Evolutionary conservation across 2,797 vertebrate species (phyloP).

Genomic region (Amblyraja radiata): DNA sequence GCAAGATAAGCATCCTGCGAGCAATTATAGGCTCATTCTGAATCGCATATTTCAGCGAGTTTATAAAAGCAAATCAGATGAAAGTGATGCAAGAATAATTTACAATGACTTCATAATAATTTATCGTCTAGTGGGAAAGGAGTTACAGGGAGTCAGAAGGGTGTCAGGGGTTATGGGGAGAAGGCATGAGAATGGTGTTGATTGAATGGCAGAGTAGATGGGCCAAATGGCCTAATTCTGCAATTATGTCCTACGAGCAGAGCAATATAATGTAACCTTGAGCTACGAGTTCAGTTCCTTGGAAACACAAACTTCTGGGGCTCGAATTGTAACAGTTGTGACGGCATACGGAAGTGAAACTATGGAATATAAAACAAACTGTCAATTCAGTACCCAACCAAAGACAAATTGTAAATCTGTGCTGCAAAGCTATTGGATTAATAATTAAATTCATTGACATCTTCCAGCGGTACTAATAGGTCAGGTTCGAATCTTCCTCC

Average conservation of each 20-base stretch:
- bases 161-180: too few species aligned
- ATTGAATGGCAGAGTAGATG: too few species aligned
- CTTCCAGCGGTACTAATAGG: neutral
- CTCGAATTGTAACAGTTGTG: neutral
- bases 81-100: too few species aligned
- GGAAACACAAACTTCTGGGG: neutral
- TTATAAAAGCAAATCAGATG: neutral
- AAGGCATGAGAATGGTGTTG: too few species aligned
- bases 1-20: neutral
- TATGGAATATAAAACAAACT: neutral
- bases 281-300: neutral
- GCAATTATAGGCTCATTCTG: neutral
- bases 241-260: neutral
- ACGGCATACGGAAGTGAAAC: neutral
- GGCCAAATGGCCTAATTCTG: neutral
- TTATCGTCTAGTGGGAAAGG: too few species aligned
- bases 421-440: neutral
- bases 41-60: neutral
- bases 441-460: neutral
- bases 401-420: neutral
- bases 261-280: neutral
- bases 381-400: neutral
- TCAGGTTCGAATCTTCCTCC: neutral
- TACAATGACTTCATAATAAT: too few species aligned
- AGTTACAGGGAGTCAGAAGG: too few species aligned